Base-by-base conservation (phyloP, 2,797 vertebrate species). In the Hemibagrus guttatus region DNA sequence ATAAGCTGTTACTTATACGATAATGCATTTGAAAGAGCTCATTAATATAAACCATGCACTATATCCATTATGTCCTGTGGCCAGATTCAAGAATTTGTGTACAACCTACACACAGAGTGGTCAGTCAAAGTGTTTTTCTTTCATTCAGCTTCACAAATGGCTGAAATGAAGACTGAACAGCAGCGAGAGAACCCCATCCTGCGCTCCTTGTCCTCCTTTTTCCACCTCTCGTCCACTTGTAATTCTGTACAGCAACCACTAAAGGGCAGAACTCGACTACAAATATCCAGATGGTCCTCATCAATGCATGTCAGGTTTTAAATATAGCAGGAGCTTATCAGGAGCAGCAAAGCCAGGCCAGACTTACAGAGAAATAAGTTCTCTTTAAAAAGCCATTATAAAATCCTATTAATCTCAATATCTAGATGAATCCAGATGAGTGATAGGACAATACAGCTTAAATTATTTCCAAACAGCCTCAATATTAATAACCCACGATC, bases 211-310 rank as follows among this genome's bases (percentile, higher is more conserved):
- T 79, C 31, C 9, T 52, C 21, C 9, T 17, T 39, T 79, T 81
- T 63, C 42, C n/a, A 19, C 2, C 14, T 49, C 39, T 81, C 26
- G 12, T 52, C 23, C 61, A 49, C 59, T 52, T 93, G 94, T 90
- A 94, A 87, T 95, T 92, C 93, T 89, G 86, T 58, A 84, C 83
- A 78, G 26, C 61, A 84, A 72, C 85, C 95, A 95, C 94, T 92
- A 95, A 95, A 95, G 95, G 95, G 94, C 95, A 96, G 93, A 93
- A 90, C 92, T 94, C 68, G 90, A 93, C 95, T 93, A 91, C 90
- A 89, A 93, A 95, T 84, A n/a, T 85, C 21, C 90, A 83, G 76
- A 49, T 23, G 35, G 31, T n/a, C 75, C 23, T 84, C 35, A 81
- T 84, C 87, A 0, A 75, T 84, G 58, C 61, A 52, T 28, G 71